A percentile compares a stretch with the other conserved stretches of the same genome.
Evolutionary conservation across 2,888 invertebrate species (phyloP).

Genomic region (Nasonia oneida): DNA sequence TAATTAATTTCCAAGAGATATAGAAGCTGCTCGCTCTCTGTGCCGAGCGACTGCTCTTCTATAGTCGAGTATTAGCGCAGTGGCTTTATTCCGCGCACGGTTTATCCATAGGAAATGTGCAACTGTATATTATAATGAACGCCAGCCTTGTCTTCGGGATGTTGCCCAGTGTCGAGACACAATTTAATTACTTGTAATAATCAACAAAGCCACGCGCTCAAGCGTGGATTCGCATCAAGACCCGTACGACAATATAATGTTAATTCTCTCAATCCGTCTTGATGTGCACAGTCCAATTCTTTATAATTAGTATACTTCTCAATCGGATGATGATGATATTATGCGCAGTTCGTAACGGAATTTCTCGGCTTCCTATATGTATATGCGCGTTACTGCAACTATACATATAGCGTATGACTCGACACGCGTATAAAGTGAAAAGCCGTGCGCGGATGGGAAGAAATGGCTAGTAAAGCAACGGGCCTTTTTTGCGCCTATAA

Average conservation of each 20-base stretch:
- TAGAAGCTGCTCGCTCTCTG: too few relatives aligned
- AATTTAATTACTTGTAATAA: too few relatives aligned
- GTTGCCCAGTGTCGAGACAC: too few relatives aligned
- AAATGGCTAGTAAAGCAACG: background rate
- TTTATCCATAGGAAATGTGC: too few relatives aligned
- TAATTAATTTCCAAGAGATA: background rate
- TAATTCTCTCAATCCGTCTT: background rate
- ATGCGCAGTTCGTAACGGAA: background rate
- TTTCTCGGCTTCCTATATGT: background rate
- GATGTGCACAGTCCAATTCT: background rate
- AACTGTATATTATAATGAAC: too few relatives aligned
- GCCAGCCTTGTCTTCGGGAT: too few relatives aligned
- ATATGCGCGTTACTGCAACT: background rate
- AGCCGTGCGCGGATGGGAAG: background rate
- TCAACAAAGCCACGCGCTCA: too few relatives aligned
- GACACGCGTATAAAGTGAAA: background rate
- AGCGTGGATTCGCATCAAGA: too few relatives aligned
- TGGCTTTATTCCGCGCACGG: too few relatives aligned
- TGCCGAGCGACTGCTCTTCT: background rate
- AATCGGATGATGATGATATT: background rate
- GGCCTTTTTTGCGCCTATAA: background rate
- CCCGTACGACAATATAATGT: background rate
- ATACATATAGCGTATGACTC: background rate
- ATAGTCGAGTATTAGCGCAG: background rate
- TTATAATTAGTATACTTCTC: background rate